phyloP scores from a whole-genome alignment of 2,888 invertebrate species.

The Pammene fasciana region DNA sequence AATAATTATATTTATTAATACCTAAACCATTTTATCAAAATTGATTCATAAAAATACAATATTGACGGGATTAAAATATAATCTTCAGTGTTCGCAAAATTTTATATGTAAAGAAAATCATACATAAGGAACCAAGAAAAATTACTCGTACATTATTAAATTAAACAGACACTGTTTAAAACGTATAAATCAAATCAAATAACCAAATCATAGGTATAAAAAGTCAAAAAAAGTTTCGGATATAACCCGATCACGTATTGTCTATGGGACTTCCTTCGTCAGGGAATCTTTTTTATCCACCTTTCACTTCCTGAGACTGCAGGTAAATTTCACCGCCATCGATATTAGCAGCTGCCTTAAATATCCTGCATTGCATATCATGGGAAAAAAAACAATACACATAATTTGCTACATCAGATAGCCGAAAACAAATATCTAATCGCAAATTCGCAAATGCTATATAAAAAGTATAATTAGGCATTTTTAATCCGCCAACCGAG shows the following conservation, averaged over 20 bases:
- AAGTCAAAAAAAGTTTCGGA: constrained; percentile 17
- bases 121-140: too few relatives aligned
- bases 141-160: too few relatives aligned
- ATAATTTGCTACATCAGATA: neutral
- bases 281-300: constrained; percentile 40
- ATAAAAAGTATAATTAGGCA: constrained; percentile 3
- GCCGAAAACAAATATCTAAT: neutral
- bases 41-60: too few relatives aligned
- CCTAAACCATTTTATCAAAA: too few relatives aligned
- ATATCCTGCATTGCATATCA: constrained; percentile 38
- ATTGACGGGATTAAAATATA: too few relatives aligned
- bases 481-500: constrained; percentile 17
- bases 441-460: neutral
- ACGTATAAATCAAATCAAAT: constrained; percentile 1
- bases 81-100: too few relatives aligned
- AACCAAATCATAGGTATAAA: too few relatives aligned
- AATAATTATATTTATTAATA: too few relatives aligned
- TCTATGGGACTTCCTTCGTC: constrained; percentile 38
- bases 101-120: too few relatives aligned
- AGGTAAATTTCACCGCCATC: constrained; percentile 44
- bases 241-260: constrained; percentile 42
- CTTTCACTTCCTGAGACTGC: constrained; percentile 45
- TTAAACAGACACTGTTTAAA: neutral
- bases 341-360: constrained; percentile 42
- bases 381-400: constrained; percentile 5